Conservation (phyloP, 2,888 invertebrate species). For the Troilus luridus region DNA sequence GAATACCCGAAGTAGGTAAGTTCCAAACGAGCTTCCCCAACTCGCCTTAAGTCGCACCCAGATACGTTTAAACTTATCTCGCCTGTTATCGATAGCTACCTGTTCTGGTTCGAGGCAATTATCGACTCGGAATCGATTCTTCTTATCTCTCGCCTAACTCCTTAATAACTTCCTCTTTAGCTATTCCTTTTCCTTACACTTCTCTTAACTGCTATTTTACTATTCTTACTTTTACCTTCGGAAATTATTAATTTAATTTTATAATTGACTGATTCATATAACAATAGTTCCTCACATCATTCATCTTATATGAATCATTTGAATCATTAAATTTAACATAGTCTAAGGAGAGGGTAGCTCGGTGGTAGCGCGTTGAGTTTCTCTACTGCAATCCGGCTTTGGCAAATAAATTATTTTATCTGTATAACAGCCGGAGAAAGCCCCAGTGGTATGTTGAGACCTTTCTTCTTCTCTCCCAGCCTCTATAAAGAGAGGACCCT, state of each 20-base stretch:
- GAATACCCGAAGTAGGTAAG: not conserved
- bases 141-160: constrained; percentile 34
- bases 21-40: not conserved
- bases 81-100: constrained; percentile 38
- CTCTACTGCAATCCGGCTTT: no score
- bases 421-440: no score
- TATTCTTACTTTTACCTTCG: not conserved
- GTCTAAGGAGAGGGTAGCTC: no score
- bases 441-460: no score
- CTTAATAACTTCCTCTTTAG: constrained; percentile 38
- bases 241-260: not conserved
- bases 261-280: no score
- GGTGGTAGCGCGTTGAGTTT: no score
- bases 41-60: not conserved
- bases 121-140: constrained; percentile 22
- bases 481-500: no score
- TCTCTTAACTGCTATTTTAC: not conserved
- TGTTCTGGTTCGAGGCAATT: constrained; percentile 31
- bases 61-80: constrained; percentile 41
- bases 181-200: not conserved
- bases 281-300: no score
- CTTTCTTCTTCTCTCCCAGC: no score
- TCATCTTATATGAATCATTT: no score
- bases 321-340: no score
- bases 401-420: no score